phyloP scores from a whole-genome alignment of 2,888 invertebrate species.

The Bellardia bayeri region DNA sequence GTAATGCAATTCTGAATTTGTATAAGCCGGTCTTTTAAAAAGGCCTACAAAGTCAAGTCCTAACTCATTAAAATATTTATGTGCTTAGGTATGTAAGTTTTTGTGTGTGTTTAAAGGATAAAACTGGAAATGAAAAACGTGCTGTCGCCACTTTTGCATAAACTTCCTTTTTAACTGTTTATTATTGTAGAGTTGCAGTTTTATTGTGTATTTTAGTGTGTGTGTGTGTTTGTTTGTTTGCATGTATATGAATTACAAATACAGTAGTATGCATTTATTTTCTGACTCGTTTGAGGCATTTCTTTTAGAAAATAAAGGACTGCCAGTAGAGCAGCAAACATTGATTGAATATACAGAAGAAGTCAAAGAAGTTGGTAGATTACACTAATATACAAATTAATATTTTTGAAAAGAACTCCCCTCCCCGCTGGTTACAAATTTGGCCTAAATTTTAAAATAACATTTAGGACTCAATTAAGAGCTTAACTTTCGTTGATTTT shows the following conservation, averaged over 20 bases:
- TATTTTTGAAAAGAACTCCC: too few species aligned
- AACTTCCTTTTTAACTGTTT: constrained; percentile 3
- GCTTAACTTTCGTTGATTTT: too few species aligned
- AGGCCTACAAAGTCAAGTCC: too few species aligned
- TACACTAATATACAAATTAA: too few species aligned
- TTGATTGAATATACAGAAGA: too few species aligned
- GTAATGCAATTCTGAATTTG: too few species aligned
- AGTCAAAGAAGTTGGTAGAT: too few species aligned
- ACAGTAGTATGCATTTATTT: not conserved
- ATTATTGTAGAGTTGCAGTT: not conserved
- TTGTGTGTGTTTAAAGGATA: constrained; percentile 1
- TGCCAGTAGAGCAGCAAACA: not conserved
- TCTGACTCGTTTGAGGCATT: not conserved
- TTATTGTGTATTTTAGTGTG: not conserved
- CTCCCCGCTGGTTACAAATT: too few species aligned
- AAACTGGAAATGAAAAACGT: constrained; percentile 21
- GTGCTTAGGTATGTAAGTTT: not conserved
- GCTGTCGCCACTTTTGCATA: constrained; percentile 21
- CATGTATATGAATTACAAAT: too few species aligned
- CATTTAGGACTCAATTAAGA: too few species aligned
- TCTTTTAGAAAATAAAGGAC: not conserved
- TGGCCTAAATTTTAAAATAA: too few species aligned
- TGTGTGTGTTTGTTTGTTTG: not conserved
- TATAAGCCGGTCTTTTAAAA: too few species aligned
- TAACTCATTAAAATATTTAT: not conserved